Conservation (phyloP, 2,888 invertebrate genomes). For the Choreutis nemorana region DNA sequence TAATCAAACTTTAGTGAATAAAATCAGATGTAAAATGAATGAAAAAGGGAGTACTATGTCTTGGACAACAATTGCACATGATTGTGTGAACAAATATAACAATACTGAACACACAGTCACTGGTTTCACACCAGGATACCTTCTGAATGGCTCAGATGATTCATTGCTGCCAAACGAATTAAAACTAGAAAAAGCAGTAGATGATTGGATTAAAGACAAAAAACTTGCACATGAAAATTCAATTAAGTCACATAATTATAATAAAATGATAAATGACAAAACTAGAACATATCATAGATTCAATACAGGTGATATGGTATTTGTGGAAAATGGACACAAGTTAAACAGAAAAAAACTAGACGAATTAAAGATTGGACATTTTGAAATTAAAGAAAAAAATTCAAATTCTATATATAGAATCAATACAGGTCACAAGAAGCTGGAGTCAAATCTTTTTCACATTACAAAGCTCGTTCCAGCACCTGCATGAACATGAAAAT, state of each 20-base stretch:
- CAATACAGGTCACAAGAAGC: neutral
- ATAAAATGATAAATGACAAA: neutral
- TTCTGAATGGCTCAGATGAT: slow-evolving; percentile 15
- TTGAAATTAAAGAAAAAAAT: slow-evolving; percentile 12
- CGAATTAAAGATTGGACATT: slow-evolving; percentile 18
- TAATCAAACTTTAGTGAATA: too few species aligned
- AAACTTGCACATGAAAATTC: neutral
- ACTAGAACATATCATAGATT: neutral
- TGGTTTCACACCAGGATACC: slow-evolving; percentile 18
- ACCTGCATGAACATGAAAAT: too few species aligned
- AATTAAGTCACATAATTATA: neutral
- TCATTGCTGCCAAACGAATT: slow-evolving; percentile 16
- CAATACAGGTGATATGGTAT: slow-evolving; percentile 10
- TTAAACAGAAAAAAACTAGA: slow-evolving; percentile 19
- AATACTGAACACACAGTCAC: slow-evolving; percentile 20
- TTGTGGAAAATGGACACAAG: too few species aligned
- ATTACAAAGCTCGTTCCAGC: too few species aligned
- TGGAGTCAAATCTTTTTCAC: neutral
- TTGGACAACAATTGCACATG: slow-evolving; percentile 20
- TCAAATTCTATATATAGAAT: slow-evolving; percentile 1
- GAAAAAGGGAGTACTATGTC: too few species aligned
- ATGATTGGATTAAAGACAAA: neutral
- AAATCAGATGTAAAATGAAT: too few species aligned
- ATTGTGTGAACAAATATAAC: slow-evolving; percentile 19
- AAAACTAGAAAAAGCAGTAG: too few species aligned